Percentiles rank a stretch among this genome's conserved stretches.
Evolutionary conservation across 2,797 vertebrate genomes (phyloP).

Genomic region (Platalea minor): DNA sequence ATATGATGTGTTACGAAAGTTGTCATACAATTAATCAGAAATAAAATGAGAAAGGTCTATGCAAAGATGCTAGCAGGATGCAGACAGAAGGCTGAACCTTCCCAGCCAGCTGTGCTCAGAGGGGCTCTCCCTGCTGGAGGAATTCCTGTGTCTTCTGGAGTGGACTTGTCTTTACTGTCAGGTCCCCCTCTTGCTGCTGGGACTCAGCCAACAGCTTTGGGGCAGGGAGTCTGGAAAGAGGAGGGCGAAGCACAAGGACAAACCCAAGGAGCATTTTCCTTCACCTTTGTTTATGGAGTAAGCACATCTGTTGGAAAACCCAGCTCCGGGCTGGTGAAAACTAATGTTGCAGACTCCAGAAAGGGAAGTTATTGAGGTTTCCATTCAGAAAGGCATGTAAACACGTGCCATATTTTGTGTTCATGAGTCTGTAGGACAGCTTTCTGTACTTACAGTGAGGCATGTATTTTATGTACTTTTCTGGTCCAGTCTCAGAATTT

Average conservation of each 20-base stretch:
- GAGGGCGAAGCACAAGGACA: not conserved
- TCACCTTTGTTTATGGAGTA: not conserved
- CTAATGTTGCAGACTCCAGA: not conserved
- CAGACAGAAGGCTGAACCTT: not conserved
- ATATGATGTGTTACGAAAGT: not conserved
- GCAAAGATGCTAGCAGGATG: not conserved
- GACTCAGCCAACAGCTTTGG: not conserved
- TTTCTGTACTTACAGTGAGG: not conserved
- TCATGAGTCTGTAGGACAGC: not conserved
- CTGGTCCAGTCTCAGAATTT: not conserved
- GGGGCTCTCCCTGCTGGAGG: not conserved
- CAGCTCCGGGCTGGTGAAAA: not conserved
- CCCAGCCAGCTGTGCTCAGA: not conserved
- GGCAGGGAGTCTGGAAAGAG: not conserved
- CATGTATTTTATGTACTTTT: not conserved
- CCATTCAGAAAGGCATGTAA: not conserved
- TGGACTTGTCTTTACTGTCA: not conserved
- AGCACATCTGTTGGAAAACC: not conserved
- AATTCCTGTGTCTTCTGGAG: not conserved
- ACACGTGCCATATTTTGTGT: not conserved
- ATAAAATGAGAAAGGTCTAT: not conserved
- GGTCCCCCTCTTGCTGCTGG: not conserved
- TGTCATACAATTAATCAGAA: not conserved
- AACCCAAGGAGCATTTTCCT: not conserved
- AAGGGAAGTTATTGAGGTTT: not conserved